Evolutionary conservation across 2,113 vertebrate genomes (phyloP).

Genomic region (Callorhinus ursinus): DNA sequence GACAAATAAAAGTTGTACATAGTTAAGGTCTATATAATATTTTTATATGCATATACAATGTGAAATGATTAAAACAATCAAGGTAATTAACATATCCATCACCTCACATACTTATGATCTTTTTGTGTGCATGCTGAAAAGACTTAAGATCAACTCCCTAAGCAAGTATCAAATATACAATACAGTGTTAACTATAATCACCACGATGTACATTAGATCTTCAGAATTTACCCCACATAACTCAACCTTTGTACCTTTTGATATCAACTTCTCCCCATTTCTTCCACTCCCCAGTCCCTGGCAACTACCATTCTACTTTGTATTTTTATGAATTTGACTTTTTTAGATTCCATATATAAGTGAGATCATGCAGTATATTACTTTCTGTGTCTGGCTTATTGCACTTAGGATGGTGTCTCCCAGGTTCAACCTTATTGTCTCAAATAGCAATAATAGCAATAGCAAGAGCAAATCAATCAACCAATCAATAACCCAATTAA

Average conservation of each 20-base stretch:
- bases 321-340: not conserved
- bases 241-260: not conserved
- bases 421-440: not conserved
- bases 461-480: not conserved
- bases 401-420: not conserved
- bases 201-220: not conserved
- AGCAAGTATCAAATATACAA: not conserved
- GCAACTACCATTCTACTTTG: not conserved
- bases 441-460: not conserved
- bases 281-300: not conserved
- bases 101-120: not conserved
- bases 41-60: not conserved
- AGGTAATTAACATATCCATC: not conserved
- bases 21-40: not conserved
- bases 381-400: not conserved
- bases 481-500: not conserved
- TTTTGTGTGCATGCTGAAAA: not conserved
- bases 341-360: not conserved
- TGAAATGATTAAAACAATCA: not conserved
- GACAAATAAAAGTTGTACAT: not conserved
- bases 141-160: not conserved
- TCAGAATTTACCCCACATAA: not conserved
- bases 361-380: not conserved
- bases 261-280: not conserved
- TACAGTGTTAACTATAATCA: not conserved